phyloP scores from a whole-genome alignment of 1,140 invertebrate species.

The Drosophila albomicans region DNA sequence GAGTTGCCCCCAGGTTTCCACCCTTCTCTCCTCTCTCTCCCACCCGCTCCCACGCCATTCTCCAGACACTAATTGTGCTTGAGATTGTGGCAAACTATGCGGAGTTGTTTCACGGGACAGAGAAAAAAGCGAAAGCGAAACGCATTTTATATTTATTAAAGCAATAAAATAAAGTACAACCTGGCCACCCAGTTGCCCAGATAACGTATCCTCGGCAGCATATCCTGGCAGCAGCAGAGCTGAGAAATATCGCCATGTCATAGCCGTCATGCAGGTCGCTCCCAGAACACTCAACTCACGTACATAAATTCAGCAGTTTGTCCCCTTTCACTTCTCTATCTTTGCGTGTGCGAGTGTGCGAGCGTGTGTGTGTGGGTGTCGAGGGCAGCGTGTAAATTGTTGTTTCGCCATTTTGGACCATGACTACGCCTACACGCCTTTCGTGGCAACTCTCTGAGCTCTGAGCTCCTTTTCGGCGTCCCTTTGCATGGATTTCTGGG shows the following conservation, averaged over 20 bases:
- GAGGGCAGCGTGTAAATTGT: constrained; percentile 71
- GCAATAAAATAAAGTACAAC: constrained; percentile 81
- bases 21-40: no score
- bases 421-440: constrained; percentile 37
- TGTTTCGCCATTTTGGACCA: constrained; percentile 60
- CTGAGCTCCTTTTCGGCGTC: constrained; percentile 18
- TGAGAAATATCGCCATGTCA: constrained; percentile 76
- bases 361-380: constrained; percentile 18
- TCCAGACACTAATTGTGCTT: constrained; percentile 18
- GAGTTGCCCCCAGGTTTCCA: not conserved
- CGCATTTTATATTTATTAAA: constrained; percentile 83
- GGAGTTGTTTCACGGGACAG: constrained; percentile 18
- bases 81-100: constrained; percentile 34
- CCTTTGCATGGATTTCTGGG: constrained; percentile 51
- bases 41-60: not conserved
- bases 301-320: constrained; percentile 46
- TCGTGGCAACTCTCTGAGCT: constrained; percentile 12
- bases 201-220: constrained; percentile 63
- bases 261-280: constrained; percentile 57
- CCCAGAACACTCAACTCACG: constrained; percentile 53
- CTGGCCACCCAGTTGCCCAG: constrained; percentile 48
- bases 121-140: constrained; percentile 22
- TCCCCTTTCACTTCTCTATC: not conserved
- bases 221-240: constrained; percentile 7
- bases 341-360: constrained; percentile 2